Evolutionary conservation across 2,113 vertebrate species (phyloP).

Genomic region (human (Homo sapiens)): DNA sequence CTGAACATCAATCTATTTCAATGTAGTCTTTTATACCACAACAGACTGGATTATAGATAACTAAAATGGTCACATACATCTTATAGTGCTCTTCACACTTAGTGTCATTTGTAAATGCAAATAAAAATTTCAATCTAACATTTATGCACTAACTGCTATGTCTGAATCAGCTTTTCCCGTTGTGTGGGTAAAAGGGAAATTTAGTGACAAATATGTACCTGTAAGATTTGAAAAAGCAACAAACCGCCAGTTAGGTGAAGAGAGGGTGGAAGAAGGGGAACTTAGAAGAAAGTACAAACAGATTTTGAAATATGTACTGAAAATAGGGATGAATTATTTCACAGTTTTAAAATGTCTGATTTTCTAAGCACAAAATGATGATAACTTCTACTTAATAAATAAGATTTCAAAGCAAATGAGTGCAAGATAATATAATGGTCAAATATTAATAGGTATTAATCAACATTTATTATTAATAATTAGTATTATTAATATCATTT

Average conservation of each 20-base stretch:
- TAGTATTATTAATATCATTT: too few relatives aligned
- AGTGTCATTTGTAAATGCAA: conserved; percentile 61
- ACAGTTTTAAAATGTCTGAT: neutral
- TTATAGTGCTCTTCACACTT: neutral
- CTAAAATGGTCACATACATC: neutral
- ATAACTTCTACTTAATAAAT: conserved; percentile 15
- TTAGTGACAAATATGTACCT: conserved; percentile 39
- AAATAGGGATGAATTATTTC: neutral
- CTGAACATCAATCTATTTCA: neutral
- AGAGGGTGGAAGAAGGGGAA: neutral
- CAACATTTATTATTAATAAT: too few relatives aligned
- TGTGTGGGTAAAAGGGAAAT: conserved; percentile 39
- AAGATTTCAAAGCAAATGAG: conserved; percentile 67
- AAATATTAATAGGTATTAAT: neutral
- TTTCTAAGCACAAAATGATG: neutral
- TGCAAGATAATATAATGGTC: neutral
- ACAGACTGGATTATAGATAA: conserved; percentile 31
- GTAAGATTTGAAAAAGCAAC: neutral
- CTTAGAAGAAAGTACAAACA: neutral
- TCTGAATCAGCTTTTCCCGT: conserved; percentile 57
- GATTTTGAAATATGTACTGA: neutral
- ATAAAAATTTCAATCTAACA: conserved; percentile 46
- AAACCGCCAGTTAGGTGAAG: neutral
- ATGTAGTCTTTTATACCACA: neutral
- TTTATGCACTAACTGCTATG: neutral